Base-by-base conservation (phyloP, 1,140 invertebrate species). In the Argopecten irradians region DNA sequence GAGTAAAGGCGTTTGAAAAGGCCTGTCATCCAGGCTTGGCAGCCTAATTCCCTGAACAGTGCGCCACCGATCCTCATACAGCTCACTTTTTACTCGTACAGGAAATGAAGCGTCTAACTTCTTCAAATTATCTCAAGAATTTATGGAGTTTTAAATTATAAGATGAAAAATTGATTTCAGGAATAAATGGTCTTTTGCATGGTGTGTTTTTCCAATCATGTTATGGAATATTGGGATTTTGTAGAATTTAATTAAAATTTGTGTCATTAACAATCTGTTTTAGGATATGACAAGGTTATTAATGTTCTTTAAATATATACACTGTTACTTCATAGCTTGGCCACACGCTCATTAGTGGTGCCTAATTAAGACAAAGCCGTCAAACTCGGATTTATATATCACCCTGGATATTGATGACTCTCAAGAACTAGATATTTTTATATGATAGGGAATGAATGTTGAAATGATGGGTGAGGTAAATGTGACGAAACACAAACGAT, bases 91-190 rank as follows among this genome's bases (percentile, higher is more conserved):
- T n/a, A 28, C n/a, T 71, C 22, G n/a, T 7, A 71, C 1, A 71
- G 55, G 55, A 71, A 71, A 71, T 71, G 55, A 71, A 28, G 28
- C n/a, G 8, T 71, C 16, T n/a, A 71, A 71, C 55, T 71, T 71
- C n/a, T 71, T 71, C 22, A 71, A 71, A 71, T 71, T 71, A 28
- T 71, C 22, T 71, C 5, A 28, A n/a, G 1, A 28, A 71, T 71
- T 71, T 71, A 71, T 71, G 55, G 55, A 71, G 55, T 28, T 71
- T 71, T 71, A 28, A 71, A 71, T 28, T 71, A 71, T 71, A 71
- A 1, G 55, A 71, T n/a, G n/a, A 71, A 71, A 71, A n/a, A 28
- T 16, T 71, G 8, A 28, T 7, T 71, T 71, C 28, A 19, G 14
- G 22, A 46, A 46, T 11, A 19, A 71, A 71, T 3, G 55, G 55